Percentiles rank a stretch among this genome's conserved stretches.
These are phyloP conservation scores for Lamellibrachia columna DNA, from an alignment of 2,888 invertebrate genomes.

Conservation along the genomic window DNA sequence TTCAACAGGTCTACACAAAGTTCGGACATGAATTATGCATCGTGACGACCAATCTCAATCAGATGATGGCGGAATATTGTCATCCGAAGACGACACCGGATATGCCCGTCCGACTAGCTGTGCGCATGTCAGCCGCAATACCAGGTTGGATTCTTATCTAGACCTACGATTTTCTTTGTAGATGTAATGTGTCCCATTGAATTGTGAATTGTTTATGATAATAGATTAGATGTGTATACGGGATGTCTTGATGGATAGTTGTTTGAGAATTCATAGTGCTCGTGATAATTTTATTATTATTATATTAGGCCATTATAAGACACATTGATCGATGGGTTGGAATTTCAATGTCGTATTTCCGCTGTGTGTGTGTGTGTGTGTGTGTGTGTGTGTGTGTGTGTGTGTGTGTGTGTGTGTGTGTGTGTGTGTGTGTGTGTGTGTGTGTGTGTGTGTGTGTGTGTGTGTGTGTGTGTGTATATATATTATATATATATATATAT, in stretches of 20 bases:
- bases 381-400: no score
- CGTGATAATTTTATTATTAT: no score
- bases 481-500: no score
- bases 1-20: constrained; percentile 40
- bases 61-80: constrained; percentile 58
- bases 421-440: no score
- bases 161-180: not conserved
- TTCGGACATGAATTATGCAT: constrained; percentile 58
- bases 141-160: constrained; percentile 49
- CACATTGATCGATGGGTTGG: no score
- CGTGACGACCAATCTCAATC: constrained; percentile 60
- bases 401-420: no score
- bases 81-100: constrained; percentile 62
- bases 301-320: no score
- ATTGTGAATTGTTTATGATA: not conserved
- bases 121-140: constrained; percentile 60
- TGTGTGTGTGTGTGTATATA: no score
- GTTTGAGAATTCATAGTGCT: not conserved
- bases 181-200: not conserved
- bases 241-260: not conserved
- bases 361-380: no score
- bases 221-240: not conserved
- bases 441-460: no score
- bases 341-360: no score
- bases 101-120: constrained; percentile 55